A percentile compares a stretch with the other conserved stretches of the same genome.
These are phyloP conservation scores for Gallinago stenura DNA, from an alignment of 2,797 vertebrate genomes.

Conservation along the genomic window DNA sequence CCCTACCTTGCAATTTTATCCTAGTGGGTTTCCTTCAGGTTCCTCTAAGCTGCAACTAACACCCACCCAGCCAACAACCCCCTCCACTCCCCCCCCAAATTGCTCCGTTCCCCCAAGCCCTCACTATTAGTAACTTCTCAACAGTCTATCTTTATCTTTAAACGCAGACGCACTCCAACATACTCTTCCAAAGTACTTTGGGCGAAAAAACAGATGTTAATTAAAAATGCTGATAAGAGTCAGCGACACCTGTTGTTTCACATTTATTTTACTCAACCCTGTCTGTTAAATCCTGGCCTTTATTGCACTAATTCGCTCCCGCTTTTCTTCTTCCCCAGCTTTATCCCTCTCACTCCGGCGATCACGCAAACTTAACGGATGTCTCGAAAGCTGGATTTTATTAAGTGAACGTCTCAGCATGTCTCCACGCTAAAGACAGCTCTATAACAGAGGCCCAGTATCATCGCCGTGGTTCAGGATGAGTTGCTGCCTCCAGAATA, in stretches of 20 bases:
- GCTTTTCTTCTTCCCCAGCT: constrained; percentile 73
- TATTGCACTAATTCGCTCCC: constrained; percentile 66
- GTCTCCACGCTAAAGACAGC: constrained; percentile 68
- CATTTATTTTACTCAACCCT: constrained; percentile 65
- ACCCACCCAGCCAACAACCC: background rate
- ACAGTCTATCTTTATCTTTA: constrained; percentile 66
- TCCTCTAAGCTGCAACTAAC: constrained; percentile 8
- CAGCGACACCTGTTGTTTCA: constrained; percentile 75
- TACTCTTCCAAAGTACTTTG: constrained; percentile 63
- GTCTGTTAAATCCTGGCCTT: constrained; percentile 67
- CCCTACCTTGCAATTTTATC: constrained; percentile 29
- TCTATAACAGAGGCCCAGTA: constrained; percentile 40
- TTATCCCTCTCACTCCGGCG: constrained; percentile 65
- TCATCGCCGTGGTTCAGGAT: constrained; percentile 44
- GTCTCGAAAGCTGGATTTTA: constrained; percentile 71
- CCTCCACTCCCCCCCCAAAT: background rate
- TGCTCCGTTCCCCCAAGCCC: constrained; percentile 35
- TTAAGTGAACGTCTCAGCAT: constrained; percentile 70
- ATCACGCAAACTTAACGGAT: constrained; percentile 70
- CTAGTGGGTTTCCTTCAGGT: constrained; percentile 4
- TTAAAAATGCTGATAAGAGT: constrained; percentile 75
- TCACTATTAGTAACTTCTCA: constrained; percentile 57
- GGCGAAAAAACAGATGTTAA: constrained; percentile 77
- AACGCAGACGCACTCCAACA: constrained; percentile 61
- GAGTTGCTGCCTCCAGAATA: constrained; percentile 59